Base-by-base conservation (phyloP, 2,888 invertebrate species). In the Standfussiana lucernea region DNA sequence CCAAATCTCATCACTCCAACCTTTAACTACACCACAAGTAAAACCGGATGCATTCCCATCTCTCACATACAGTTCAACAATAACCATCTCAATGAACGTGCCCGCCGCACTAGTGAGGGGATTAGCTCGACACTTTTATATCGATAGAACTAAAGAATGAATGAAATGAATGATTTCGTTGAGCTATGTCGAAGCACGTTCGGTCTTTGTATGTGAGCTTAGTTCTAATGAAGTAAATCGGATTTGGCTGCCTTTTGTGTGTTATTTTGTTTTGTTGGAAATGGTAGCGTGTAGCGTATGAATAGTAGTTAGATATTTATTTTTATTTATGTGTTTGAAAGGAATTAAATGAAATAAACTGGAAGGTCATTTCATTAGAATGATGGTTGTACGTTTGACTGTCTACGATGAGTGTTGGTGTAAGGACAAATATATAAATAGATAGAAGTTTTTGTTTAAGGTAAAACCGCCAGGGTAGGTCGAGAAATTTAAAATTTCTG, bases 31-130 rank as follows among this genome's bases (percentile, higher is more conserved):
- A 1, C 32, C 3, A 86, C 84, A 71, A 82, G 75, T 65, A 76
- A 77, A 82, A 80, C 87, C 87, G 87, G 87, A 88, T 80, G 85
- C 85, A 77, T 86, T 86, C 81, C 78, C 37, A 81, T 64, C 73
- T 74, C 66, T 67, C 62, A 42, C 50, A 86, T 78, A 87, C 88
- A 77, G 65, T 74, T 81, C 87, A 77, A 88, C 87, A 88, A 88
- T 85, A 45, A 59, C 42, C 68, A 11, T 45, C 35, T 73, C 77
- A 84, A 74, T 84, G 78, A 71, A 83, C 87, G 88, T 88, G 87
- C 71, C 47, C 56, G 40, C 53, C 11, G 18, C 28, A 32, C 82
- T 86, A 88, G 89, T 47, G 87, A 64, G 53, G 89, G 89, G 89
- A 85, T 88, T 88, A 85, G 28, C 24, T 80, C 87, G 81, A 76